Percentiles rank a stretch among this genome's conserved stretches.
These are phyloP conservation scores for Odontomyia ornata DNA, from an alignment of 2,888 invertebrate genomes.

Conservation along the genomic window DNA sequence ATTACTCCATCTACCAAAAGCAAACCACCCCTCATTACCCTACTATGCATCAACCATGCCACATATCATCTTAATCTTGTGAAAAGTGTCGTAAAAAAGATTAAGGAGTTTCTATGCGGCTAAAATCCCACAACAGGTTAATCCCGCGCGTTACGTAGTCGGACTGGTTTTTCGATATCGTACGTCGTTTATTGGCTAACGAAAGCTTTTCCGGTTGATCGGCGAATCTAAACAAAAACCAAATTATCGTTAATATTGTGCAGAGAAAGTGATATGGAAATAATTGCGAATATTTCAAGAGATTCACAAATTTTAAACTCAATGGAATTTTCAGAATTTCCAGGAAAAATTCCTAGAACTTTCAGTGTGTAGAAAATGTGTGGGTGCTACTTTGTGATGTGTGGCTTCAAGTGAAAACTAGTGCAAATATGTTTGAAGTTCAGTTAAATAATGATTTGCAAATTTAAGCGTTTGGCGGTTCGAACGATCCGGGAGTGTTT, in stretches of 20 bases:
- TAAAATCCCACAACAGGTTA: slow-evolving; percentile 20
- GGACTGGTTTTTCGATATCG: neutral
- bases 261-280: no score
- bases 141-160: slow-evolving; percentile 11
- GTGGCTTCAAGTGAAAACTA: no score
- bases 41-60: neutral
- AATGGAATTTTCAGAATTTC: no score
- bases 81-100: slow-evolving; percentile 21
- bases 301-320: no score
- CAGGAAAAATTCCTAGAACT: neutral
- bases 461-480: neutral
- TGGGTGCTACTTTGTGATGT: no score
- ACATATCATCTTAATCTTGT: neutral
- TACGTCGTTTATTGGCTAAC: neutral
- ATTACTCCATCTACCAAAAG: no score
- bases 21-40: neutral
- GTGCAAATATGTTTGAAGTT: neutral
- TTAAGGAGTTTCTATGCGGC: slow-evolving; percentile 17
- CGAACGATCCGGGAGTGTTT: no score
- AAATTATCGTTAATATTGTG: neutral
- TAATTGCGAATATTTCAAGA: no score
- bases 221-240: neutral
- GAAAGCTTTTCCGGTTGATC: neutral
- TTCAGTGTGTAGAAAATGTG: no score
- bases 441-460: neutral